phyloP scores from a whole-genome alignment of 2,888 invertebrate species.

The Cyaniris semiargus region DNA sequence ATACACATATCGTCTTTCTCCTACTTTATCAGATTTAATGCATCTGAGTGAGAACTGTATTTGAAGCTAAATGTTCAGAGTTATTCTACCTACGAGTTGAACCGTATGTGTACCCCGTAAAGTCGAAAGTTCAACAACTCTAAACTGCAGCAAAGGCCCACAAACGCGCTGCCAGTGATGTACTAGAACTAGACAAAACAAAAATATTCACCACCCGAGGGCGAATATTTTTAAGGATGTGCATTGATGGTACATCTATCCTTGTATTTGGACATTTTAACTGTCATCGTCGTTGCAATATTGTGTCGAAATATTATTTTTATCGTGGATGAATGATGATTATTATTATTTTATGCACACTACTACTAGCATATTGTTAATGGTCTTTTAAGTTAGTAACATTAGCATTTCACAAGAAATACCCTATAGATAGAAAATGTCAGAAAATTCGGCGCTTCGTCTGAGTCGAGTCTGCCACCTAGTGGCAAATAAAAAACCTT shows the following conservation, averaged over 20 bases:
- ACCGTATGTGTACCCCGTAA: background rate
- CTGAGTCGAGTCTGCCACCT: no score
- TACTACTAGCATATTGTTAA: no score
- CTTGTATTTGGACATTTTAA: background rate
- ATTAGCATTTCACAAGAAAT: no score
- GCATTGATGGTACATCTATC: background rate
- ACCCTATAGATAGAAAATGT: no score
- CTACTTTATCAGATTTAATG: background rate
- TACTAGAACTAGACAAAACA: slow-evolving; percentile 26
- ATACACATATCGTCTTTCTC: background rate
- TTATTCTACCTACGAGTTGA: background rate
- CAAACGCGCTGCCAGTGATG: slow-evolving; percentile 13
- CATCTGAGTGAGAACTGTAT: background rate
- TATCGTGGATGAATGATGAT: no score
- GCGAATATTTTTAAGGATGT: slow-evolving; percentile 10
- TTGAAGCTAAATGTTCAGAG: background rate
- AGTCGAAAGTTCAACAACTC: background rate
- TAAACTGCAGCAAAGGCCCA: background rate
- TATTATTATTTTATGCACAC: no score
- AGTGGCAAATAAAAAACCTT: no score
- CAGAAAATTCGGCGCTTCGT: no score
- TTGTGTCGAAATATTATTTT: no score
- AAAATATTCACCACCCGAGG: slow-evolving; percentile 20
- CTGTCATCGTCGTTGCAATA: no score
- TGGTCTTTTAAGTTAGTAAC: no score